These are phyloP conservation scores for Microtus oregoni DNA, from an alignment of 2,113 vertebrate species.

Conservation along the genomic window DNA sequence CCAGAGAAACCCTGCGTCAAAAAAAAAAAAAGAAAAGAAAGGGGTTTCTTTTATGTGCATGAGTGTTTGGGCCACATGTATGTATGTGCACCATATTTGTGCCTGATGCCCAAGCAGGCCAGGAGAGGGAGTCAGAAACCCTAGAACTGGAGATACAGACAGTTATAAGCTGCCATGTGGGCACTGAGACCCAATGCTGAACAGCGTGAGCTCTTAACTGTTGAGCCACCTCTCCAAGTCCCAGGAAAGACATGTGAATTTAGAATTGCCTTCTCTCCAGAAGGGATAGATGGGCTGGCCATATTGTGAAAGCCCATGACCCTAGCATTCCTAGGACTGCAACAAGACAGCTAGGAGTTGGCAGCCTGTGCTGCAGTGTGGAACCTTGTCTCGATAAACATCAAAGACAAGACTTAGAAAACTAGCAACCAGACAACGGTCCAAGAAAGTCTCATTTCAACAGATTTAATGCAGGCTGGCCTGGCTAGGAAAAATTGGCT, in stretches of 20 bases:
- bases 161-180: neutral
- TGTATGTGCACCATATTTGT: neutral
- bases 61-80: neutral
- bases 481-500: slow-evolving; percentile 7
- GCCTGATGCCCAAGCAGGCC: neutral
- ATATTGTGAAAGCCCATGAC: neutral
- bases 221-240: neutral
- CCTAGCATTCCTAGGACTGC: neutral
- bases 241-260: neutral
- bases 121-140: neutral
- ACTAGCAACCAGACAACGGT: slow-evolving; percentile 57
- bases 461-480: slow-evolving; percentile 40
- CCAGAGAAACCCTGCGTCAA: too few relatives aligned
- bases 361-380: neutral
- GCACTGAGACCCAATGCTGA: neutral
- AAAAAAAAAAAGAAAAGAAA: neutral
- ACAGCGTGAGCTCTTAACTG: neutral
- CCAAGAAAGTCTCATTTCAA: slow-evolving; percentile 57
- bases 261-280: slow-evolving; percentile 50
- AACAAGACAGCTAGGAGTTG: neutral
- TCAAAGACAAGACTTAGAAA: slow-evolving; percentile 42
- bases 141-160: neutral
- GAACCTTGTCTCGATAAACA: neutral
- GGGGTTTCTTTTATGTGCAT: neutral
- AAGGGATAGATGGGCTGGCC: neutral